Evolutionary conservation across 2,888 invertebrate genomes (phyloP).

Genomic region (Celastrina argiolus): DNA sequence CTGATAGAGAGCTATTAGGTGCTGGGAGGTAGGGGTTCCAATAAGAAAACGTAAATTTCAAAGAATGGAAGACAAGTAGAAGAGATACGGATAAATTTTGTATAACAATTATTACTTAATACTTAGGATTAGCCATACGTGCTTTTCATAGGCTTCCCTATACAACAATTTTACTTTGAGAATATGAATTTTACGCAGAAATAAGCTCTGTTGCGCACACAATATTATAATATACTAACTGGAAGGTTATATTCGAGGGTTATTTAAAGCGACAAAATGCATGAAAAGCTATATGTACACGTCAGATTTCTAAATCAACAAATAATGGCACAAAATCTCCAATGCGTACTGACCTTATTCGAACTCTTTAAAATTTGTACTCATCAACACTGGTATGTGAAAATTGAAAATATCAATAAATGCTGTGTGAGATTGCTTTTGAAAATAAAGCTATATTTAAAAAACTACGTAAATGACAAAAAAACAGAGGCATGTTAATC

Average conservation of each 20-base stretch:
- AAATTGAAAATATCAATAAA: background rate
- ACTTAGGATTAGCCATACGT: background rate
- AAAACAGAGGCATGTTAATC: background rate
- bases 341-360: background rate
- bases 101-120: background rate
- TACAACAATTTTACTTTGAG: background rate
- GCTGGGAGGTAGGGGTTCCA: background rate
- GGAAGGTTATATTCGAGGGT: background rate
- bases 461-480: background rate
- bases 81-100: slow-evolving; percentile 7
- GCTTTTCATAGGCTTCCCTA: background rate
- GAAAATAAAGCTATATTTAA: background rate
- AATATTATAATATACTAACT: background rate
- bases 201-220: background rate
- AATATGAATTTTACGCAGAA: background rate
- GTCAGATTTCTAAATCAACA: slow-evolving; percentile 14
- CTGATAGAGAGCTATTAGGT: background rate
- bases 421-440: background rate
- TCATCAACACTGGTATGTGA: background rate
- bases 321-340: slow-evolving; percentile 4
- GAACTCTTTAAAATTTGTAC: slow-evolving; percentile 6
- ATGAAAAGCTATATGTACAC: slow-evolving; percentile 3
- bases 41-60: slow-evolving; percentile 16
- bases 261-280: background rate
- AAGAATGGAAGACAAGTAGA: slow-evolving; percentile 24